Conservation (phyloP, 2,888 invertebrate species). For the Rotaria socialis region DNA sequence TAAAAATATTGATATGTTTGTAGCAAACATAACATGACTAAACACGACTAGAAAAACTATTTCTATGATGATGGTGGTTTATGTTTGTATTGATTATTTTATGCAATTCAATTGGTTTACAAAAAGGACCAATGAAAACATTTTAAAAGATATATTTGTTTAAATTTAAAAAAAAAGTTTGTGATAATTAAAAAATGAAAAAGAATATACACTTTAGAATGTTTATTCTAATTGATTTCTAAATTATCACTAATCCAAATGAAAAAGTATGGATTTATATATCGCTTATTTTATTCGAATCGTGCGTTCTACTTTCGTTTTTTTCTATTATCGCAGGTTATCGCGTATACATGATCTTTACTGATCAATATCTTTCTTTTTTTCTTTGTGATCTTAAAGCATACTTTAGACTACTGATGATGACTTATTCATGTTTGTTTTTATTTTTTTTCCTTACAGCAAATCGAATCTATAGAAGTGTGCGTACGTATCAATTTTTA, state of each 20-base stretch:
- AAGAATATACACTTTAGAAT: too few relatives aligned
- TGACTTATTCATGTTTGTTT: not conserved
- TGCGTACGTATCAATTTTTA: not conserved
- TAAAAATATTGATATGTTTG: not conserved
- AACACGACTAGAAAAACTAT: not conserved
- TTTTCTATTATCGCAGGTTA: not conserved
- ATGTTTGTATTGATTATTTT: not conserved
- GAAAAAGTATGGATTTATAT: not conserved
- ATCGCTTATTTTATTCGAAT: not conserved
- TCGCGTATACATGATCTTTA: not conserved
- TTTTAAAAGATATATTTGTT: not conserved
- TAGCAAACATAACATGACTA: not conserved
- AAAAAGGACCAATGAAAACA: not conserved
- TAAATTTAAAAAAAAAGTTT: not conserved
- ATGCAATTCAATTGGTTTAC: not conserved
- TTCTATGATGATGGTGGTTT: not conserved
- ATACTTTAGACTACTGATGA: not conserved
- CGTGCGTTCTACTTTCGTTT: not conserved
- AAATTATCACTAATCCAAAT: not conserved
- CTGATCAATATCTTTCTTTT: not conserved
- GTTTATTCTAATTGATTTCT: not conserved
- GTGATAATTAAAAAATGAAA: too few relatives aligned
- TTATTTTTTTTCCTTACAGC: too few relatives aligned
- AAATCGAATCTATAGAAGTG: not conserved
- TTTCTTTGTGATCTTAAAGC: not conserved